phyloP scores from a whole-genome alignment of 2,888 invertebrate genomes.

The Phrixothrix hirtus region DNA sequence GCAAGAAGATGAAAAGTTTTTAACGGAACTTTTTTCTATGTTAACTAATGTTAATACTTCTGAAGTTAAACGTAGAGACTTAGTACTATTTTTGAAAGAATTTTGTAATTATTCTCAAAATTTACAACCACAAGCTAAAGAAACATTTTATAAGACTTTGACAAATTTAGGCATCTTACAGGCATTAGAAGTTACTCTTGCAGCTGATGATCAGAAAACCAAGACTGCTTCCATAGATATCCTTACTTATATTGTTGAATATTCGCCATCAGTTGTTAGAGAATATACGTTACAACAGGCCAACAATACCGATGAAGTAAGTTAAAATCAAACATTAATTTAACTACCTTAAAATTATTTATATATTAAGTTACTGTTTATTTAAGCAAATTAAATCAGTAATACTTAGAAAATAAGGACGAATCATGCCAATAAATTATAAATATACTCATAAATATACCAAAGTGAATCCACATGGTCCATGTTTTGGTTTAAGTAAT shows the following conservation, averaged over 20 bases:
- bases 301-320: conserved; percentile 84
- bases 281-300: conserved; percentile 96
- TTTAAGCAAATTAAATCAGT: too few relatives aligned
- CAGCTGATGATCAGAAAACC: conserved; percentile 90
- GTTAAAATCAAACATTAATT: conserved; percentile 35
- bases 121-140: conserved; percentile 95
- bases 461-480: too few relatives aligned
- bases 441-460: too few relatives aligned
- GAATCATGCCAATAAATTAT: too few relatives aligned
- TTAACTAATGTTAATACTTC: conserved; percentile 88
- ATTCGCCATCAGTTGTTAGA: conserved; percentile 94
- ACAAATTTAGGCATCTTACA: conserved; percentile 86
- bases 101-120: conserved; percentile 99
- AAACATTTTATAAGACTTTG: conserved; percentile 94
- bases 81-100: conserved; percentile 97
- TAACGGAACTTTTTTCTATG: conserved; percentile 91
- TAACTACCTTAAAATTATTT: conserved; percentile 2
- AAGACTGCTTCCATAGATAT: conserved; percentile 98
- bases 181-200: conserved; percentile 87
- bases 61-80: conserved; percentile 84
- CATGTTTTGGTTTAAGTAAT: too few relatives aligned
- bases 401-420: too few relatives aligned
- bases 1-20: conserved; percentile 96
- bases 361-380: conserved; percentile 1
- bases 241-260: conserved; percentile 96